Evolutionary conservation across 2,797 vertebrate genomes (phyloP).

Genomic region (Pyrocephalus nanus): DNA sequence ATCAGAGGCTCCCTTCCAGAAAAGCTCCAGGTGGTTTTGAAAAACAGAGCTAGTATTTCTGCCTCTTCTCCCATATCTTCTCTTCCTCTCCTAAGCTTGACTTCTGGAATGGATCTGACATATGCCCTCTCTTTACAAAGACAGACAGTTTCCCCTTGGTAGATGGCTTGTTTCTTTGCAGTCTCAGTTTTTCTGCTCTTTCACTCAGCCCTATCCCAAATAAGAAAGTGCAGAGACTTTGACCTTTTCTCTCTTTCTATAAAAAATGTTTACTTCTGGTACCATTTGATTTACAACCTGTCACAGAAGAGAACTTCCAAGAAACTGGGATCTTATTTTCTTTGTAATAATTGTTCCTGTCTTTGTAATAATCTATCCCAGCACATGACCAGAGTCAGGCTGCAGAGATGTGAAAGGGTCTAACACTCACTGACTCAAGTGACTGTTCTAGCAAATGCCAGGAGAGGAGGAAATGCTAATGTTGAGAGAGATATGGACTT

Average conservation of each 20-base stretch:
- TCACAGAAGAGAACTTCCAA: background rate
- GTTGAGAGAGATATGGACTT: background rate
- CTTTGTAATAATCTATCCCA: background rate
- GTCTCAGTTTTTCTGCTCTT: background rate
- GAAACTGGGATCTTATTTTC: background rate
- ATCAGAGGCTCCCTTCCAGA: background rate
- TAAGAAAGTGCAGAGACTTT: background rate
- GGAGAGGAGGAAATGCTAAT: background rate
- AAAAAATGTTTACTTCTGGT: background rate
- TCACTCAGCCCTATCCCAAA: background rate
- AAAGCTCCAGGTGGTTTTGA: background rate
- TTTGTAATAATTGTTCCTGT: background rate
- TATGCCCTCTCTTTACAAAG: background rate
- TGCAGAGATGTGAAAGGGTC: background rate
- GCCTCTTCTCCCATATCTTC: background rate
- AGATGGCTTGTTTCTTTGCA: background rate
- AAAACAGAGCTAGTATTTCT: background rate
- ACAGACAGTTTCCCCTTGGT: background rate
- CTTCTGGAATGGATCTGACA: background rate
- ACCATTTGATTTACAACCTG: background rate
- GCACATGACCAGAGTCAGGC: background rate
- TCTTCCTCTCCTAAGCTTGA: background rate
- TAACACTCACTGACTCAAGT: background rate
- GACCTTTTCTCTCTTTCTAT: background rate
- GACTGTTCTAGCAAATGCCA: background rate